phyloP scores from a whole-genome alignment of 2,113 vertebrate genomes.

The Hirundichthys speculiger region DNA sequence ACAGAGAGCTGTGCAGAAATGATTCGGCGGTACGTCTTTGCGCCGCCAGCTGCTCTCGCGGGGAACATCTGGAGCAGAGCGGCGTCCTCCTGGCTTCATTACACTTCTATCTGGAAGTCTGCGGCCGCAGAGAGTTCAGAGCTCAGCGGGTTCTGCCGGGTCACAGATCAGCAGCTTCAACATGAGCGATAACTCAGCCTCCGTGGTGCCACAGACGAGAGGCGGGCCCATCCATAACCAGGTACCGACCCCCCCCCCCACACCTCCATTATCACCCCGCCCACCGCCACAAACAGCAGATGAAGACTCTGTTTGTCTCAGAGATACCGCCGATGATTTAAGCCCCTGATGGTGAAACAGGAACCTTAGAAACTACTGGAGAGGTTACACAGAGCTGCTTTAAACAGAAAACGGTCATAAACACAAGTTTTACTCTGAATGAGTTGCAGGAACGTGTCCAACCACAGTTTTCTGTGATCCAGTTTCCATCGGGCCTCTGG shows the following conservation, averaged over 20 bases:
- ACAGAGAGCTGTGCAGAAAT: background rate
- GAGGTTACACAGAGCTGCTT: too few relatives aligned
- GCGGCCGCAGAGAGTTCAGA: too few relatives aligned
- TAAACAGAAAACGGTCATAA: too few relatives aligned
- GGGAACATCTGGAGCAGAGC: background rate
- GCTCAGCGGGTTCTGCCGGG: constrained; percentile 10
- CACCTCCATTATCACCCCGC: constrained; percentile 1
- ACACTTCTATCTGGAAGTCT: background rate
- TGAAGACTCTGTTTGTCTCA: constrained; percentile 15
- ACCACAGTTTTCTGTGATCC: too few relatives aligned
- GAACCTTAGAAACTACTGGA: too few relatives aligned
- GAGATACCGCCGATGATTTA: background rate
- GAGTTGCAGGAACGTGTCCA: too few relatives aligned
- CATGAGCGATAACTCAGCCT: constrained; percentile 53
- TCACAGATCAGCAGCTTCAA: constrained; percentile 44
- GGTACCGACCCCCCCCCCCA: background rate
- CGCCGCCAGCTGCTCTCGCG: background rate
- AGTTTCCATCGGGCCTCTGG: too few relatives aligned
- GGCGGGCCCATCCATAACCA: constrained; percentile 33
- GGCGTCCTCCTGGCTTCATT: background rate
- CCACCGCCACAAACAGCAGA: constrained; percentile 5
- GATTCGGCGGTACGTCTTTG: background rate
- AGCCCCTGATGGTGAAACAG: background rate
- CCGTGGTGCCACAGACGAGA: constrained; percentile 12
- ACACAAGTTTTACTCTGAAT: too few relatives aligned